Evolutionary conservation across 2,888 invertebrate species (phyloP).

Genomic region (Dryadula phaetusa): DNA sequence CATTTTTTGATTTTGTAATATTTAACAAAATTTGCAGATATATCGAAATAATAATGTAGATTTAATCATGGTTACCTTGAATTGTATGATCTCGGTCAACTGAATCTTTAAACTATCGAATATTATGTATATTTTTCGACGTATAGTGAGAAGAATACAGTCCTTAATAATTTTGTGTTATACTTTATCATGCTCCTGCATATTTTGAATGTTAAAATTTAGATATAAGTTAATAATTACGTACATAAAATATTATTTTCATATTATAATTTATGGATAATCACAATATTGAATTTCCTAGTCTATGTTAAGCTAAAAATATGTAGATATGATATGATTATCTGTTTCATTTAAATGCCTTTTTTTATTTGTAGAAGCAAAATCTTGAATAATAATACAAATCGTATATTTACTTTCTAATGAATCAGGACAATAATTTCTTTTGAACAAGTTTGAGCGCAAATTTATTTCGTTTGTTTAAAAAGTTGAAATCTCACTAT

Average conservation of each 20-base stretch:
- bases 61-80: conserved; percentile 40
- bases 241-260: background rate
- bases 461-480: background rate
- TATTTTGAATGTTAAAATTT: conserved; percentile 15
- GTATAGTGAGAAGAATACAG: conserved; percentile 28
- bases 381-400: too few species aligned
- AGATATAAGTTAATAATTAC: conserved; percentile 18
- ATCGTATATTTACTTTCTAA: background rate
- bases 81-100: conserved; percentile 39
- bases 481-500: background rate
- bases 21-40: conserved; percentile 30
- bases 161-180: conserved; percentile 5
- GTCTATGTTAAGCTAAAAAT: conserved; percentile 4
- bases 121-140: conserved; percentile 33
- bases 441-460: background rate
- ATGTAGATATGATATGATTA: background rate
- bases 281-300: conserved; percentile 6
- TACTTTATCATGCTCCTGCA: background rate
- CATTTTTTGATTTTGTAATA: background rate
- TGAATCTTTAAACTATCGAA: conserved; percentile 24
- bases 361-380: background rate
- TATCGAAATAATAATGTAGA: conserved; percentile 30
- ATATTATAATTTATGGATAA: conserved; percentile 13
- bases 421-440: conserved; percentile 4
- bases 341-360: background rate